Percentiles rank a stretch among this genome's conserved stretches.
Evolutionary conservation across 2,888 invertebrate genomes (phyloP).

Genomic region (Drosophila pseudotakahashii): DNA sequence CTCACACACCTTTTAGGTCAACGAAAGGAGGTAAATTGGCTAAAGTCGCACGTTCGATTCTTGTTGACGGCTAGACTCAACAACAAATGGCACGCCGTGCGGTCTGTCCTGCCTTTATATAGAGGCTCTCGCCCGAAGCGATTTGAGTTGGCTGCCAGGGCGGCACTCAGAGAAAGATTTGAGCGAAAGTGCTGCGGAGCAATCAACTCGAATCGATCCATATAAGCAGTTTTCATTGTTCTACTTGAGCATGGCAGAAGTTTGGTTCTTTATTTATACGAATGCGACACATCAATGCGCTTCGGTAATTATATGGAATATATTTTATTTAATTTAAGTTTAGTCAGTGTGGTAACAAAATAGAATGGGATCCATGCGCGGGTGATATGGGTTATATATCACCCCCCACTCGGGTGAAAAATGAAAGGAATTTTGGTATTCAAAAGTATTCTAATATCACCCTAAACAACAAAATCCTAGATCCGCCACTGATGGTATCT

Average conservation of each 20-base stretch:
- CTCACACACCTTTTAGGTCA: conserved; percentile 73
- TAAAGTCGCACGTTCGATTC: conserved; percentile 76
- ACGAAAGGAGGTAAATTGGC: conserved; percentile 68
- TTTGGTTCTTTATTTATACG: not conserved
- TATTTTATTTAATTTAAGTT: not conserved
- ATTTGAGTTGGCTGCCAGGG: conserved; percentile 28
- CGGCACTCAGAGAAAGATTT: conserved; percentile 48
- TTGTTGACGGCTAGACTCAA: conserved; percentile 83
- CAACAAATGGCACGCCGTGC: conserved; percentile 82
- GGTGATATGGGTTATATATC: too few species aligned
- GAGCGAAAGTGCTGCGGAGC: conserved; percentile 36
- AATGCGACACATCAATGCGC: conserved; percentile 41
- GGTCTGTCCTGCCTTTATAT: conserved; percentile 80
- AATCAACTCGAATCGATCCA: conserved; percentile 75
- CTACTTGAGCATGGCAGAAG: conserved; percentile 23
- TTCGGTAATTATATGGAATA: conserved; percentile 6
- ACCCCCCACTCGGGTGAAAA: too few species aligned
- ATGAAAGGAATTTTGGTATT: too few species aligned
- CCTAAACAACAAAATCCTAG: too few species aligned
- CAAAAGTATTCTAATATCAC: too few species aligned
- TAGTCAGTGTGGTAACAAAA: not conserved
- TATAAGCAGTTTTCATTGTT: conserved; percentile 76
- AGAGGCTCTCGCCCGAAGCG: conserved; percentile 52
- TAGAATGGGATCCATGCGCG: too few species aligned
- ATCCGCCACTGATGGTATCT: too few species aligned